A percentile compares a stretch with the other conserved stretches of the same genome.
Evolutionary conservation across 2,888 invertebrate species (phyloP).

Genomic region (Drosophila neotestacea): DNA sequence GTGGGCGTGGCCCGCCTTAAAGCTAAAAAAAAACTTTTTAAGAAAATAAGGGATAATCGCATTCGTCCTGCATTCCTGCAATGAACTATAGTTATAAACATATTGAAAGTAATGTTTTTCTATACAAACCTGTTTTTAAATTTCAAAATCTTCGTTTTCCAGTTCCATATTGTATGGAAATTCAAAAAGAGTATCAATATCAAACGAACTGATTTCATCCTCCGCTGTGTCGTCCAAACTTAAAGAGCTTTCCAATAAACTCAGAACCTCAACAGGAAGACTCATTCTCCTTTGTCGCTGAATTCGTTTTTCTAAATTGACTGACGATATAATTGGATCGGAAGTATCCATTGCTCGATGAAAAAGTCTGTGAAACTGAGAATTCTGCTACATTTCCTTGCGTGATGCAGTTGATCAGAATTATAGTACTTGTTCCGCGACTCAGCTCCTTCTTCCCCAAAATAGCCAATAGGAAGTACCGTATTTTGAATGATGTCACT

Average conservation of each 20-base stretch:
- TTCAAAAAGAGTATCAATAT: neutral
- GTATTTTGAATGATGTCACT: too few species aligned
- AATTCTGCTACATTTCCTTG: neutral
- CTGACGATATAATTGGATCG: neutral
- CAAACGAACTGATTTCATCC: neutral
- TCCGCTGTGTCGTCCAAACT: neutral
- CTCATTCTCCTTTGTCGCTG: neutral
- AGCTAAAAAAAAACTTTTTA: neutral
- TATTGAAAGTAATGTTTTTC: neutral
- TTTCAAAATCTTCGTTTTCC: neutral
- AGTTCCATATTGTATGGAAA: neutral
- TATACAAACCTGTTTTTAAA: neutral
- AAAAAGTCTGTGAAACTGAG: constrained; percentile 1
- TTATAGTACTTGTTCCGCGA: constrained; percentile 19
- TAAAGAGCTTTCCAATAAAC: neutral
- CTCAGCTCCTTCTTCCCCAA: neutral
- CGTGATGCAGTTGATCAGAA: constrained; percentile 17
- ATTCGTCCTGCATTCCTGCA: neutral
- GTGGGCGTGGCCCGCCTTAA: neutral
- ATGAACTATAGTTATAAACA: neutral
- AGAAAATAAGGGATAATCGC: neutral
- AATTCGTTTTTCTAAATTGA: neutral
- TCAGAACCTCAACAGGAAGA: neutral
- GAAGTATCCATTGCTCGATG: neutral
- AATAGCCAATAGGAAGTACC: neutral